Percentiles rank a stretch among this genome's conserved stretches.
Conservation (phyloP, 1,140 invertebrate species). For the Ridgeia piscesae region DNA sequence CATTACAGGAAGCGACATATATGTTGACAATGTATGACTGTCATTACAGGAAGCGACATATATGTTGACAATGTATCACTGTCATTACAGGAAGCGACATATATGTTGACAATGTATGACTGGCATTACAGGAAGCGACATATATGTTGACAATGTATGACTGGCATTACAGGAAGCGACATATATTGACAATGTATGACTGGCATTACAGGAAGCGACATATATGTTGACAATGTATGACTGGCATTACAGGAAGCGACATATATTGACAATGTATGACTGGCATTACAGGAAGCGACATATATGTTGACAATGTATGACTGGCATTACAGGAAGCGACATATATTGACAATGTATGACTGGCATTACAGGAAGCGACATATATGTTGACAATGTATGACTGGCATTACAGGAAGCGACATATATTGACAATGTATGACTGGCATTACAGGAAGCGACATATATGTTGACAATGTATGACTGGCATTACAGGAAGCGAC, state of each 20-base stretch:
- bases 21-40: background rate
- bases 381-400: background rate
- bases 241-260: background rate
- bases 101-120: no score
- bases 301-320: background rate
- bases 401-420: background rate
- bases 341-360: no score
- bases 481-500: background rate
- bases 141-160: background rate
- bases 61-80: background rate
- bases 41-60: background rate
- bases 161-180: background rate
- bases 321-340: background rate
- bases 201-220: background rate
- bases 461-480: background rate
- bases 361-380: background rate
- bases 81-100: background rate
- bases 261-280: no score
- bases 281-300: background rate
- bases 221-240: background rate
- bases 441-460: background rate
- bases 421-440: no score
- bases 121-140: background rate
- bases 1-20: background rate
- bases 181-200: no score